Conservation (phyloP, 2,113 vertebrate species). For the Thunnus thynnus region DNA sequence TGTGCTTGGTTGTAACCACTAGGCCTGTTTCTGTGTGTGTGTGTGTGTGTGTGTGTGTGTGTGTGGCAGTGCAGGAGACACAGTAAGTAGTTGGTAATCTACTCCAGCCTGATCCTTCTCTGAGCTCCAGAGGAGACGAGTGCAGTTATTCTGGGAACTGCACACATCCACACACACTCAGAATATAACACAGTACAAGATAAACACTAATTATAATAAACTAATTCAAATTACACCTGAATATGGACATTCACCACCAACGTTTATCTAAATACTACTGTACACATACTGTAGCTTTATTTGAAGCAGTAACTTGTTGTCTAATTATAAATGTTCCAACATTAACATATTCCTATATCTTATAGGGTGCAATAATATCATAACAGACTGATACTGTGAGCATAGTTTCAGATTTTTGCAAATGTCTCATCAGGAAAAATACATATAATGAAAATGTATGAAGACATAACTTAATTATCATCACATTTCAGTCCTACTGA, state of each 20-base stretch:
- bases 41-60: constrained; percentile 25
- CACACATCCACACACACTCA: constrained; percentile 18
- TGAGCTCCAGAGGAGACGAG: constrained; percentile 60
- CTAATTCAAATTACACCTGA: background rate
- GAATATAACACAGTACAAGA: background rate
- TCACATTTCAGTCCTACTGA: too few relatives aligned
- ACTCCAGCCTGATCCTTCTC: constrained; percentile 69
- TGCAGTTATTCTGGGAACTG: constrained; percentile 70
- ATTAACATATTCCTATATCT: background rate
- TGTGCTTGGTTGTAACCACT: background rate
- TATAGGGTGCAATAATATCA: too few relatives aligned
- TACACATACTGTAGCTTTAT: background rate
- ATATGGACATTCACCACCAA: background rate
- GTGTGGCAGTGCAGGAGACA: background rate
- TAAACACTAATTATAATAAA: background rate
- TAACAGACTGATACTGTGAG: too few relatives aligned
- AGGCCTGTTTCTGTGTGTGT: background rate
- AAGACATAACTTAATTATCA: too few relatives aligned
- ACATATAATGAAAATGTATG: too few relatives aligned
- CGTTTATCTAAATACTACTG: background rate
- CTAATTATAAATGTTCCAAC: background rate
- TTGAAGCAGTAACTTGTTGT: background rate
- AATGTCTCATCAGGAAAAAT: too few relatives aligned
- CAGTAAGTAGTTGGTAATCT: constrained; percentile 77
- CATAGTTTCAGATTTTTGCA: too few relatives aligned